Conservation (phyloP, 1,140 invertebrate genomes). For the Halyomorpha halys region DNA sequence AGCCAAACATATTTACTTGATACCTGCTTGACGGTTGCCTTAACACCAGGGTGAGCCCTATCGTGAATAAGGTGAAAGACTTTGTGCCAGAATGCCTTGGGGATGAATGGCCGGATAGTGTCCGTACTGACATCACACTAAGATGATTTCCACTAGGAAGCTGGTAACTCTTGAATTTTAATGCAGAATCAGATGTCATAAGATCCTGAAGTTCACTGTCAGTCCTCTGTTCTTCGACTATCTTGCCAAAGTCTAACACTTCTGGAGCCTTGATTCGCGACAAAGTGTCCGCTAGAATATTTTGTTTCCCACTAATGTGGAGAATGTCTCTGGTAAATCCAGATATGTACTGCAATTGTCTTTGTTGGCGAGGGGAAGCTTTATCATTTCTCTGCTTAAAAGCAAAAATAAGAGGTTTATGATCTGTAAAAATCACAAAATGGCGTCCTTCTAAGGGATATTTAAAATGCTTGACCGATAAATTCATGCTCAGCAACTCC, state of each 20-base stretch:
- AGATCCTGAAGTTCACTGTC: no score
- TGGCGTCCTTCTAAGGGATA: no score
- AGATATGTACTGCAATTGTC: slow-evolving; percentile 33
- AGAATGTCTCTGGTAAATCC: slow-evolving; percentile 35
- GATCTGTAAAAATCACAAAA: no score
- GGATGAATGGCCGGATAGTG: not conserved
- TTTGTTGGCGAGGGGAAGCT: slow-evolving; percentile 31
- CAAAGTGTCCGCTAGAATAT: no score
- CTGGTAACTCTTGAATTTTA: not conserved
- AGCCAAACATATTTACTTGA: not conserved
- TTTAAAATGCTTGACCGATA: no score
- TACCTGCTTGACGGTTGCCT: no score
- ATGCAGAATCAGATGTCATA: no score
- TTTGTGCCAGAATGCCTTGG: not conserved
- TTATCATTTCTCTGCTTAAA: slow-evolving; percentile 33
- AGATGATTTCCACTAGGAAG: not conserved
- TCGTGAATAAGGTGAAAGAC: not conserved
- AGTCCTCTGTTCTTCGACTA: no score
- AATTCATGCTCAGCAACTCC: no score
- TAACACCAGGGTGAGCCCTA: no score
- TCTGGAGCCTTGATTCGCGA: not conserved
- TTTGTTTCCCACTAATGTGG: slow-evolving; percentile 32
- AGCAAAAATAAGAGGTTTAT: no score
- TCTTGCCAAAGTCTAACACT: not conserved
- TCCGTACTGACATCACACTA: not conserved